Conservation (phyloP, 2,888 invertebrate species). For the Troilus luridus region DNA sequence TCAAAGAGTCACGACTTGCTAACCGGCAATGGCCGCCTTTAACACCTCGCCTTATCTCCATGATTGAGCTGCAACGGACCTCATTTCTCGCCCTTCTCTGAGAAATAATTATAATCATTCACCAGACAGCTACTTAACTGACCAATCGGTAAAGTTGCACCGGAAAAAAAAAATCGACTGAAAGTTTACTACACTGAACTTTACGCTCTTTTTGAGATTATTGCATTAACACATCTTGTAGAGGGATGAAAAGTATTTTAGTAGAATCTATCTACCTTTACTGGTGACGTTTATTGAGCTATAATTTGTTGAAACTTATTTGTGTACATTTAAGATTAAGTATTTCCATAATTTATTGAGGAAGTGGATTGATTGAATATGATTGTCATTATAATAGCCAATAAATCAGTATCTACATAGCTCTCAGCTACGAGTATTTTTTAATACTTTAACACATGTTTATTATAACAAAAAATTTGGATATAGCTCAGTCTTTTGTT, state of each 20-base stretch:
- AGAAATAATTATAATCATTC: slow-evolving; percentile 7
- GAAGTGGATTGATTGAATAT: too few relatives aligned
- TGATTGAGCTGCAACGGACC: slow-evolving; percentile 37
- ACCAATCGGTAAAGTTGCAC: neutral
- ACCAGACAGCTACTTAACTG: neutral
- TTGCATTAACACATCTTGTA: neutral
- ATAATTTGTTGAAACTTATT: too few relatives aligned
- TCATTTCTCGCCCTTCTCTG: neutral
- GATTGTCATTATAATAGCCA: too few relatives aligned
- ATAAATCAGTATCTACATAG: too few relatives aligned
- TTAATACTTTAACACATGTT: too few relatives aligned
- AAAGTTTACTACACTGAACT: neutral
- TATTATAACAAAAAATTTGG: too few relatives aligned
- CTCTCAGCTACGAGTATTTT: too few relatives aligned
- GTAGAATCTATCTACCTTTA: neutral
- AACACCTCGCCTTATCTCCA: slow-evolving; percentile 1
- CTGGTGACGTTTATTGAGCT: too few relatives aligned
- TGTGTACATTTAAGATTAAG: too few relatives aligned
- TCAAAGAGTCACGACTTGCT: slow-evolving; percentile 38
- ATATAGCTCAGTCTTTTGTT: too few relatives aligned
- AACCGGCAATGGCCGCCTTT: slow-evolving; percentile 24
- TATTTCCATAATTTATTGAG: too few relatives aligned
- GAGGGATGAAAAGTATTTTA: neutral
- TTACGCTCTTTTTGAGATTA: neutral
- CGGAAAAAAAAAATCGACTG: neutral